Evolutionary conservation across 2,113 vertebrate genomes (phyloP).

Genomic region (Oceanites oceanicus): DNA sequence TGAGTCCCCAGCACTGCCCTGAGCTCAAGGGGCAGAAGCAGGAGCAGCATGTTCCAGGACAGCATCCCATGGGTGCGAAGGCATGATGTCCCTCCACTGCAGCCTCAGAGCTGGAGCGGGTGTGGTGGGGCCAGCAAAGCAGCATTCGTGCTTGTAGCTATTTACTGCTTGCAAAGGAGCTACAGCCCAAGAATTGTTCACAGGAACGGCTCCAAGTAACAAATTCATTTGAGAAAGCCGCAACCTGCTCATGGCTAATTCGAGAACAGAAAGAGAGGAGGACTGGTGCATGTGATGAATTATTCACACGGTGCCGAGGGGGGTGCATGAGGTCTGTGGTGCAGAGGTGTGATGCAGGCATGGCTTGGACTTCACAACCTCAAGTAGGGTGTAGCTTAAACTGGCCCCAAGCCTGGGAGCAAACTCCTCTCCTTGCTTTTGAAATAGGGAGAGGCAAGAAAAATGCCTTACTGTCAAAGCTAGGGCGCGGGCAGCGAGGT

Average conservation of each 20-base stretch:
- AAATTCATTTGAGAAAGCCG: background rate
- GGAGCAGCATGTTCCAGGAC: background rate
- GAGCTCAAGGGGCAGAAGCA: background rate
- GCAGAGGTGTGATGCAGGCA: background rate
- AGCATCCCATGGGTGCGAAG: background rate
- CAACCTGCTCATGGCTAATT: conserved; percentile 36
- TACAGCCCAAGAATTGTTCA: background rate
- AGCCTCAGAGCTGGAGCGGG: background rate
- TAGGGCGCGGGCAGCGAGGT: fast-evolving
- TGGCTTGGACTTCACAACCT: background rate
- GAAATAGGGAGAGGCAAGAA: background rate
- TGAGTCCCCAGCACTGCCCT: background rate
- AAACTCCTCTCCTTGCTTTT: background rate
- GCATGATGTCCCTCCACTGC: fast-evolving
- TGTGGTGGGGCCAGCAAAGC: fast-evolving
- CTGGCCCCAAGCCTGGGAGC: background rate
- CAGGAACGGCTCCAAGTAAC: background rate
- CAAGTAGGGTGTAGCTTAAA: background rate
- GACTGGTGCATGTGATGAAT: background rate
- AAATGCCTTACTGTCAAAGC: background rate
- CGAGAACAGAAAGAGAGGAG: background rate
- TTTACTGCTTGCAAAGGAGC: background rate
- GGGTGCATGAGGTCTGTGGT: background rate
- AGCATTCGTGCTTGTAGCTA: fast-evolving
- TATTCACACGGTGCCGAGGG: background rate